phyloP scores from a whole-genome alignment of 2,797 vertebrate genomes.

The Echiichthys vipera region DNA sequence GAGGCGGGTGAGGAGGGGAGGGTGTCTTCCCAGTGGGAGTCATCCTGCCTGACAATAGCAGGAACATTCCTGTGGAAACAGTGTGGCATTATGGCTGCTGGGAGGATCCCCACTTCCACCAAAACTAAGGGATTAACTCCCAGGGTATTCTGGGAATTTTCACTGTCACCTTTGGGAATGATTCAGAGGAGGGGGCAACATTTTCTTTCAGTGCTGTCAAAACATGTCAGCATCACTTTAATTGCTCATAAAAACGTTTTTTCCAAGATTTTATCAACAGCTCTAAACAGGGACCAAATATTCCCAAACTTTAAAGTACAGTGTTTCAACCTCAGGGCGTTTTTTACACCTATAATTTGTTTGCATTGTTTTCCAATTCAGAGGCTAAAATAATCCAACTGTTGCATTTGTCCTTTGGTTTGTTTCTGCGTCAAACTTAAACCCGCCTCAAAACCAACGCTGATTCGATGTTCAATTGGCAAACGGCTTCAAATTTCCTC shows the following conservation, averaged over 20 bases:
- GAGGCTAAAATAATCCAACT: too few relatives aligned
- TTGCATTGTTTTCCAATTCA: too few relatives aligned
- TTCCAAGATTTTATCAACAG: not conserved
- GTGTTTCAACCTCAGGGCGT: too few relatives aligned
- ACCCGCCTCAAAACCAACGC: too few relatives aligned
- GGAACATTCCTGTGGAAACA: conserved; percentile 78
- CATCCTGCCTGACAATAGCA: conserved; percentile 66
- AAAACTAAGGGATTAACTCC: conserved; percentile 67
- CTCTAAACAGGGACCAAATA: not conserved
- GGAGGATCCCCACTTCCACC: conserved; percentile 54
- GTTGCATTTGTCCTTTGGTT: too few relatives aligned
- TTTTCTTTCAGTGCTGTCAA: conserved; percentile 6
- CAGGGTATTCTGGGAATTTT: conserved; percentile 60
- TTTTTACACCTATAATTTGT: too few relatives aligned
- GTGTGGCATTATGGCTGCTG: conserved; percentile 68
- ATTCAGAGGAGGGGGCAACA: not conserved
- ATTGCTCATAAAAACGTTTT: not conserved
- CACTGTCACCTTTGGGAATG: conserved; percentile 39
- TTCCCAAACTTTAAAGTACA: not conserved
- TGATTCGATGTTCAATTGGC: too few relatives aligned
- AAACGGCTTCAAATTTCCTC: too few relatives aligned
- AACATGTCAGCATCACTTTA: conserved; percentile 6
- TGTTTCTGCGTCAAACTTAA: too few relatives aligned
- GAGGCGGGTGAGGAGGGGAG: conserved; percentile 17
- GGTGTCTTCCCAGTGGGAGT: conserved; percentile 69